Evolutionary conservation across 2,888 invertebrate genomes (phyloP).

Genomic region (Melanostoma scalare): DNA sequence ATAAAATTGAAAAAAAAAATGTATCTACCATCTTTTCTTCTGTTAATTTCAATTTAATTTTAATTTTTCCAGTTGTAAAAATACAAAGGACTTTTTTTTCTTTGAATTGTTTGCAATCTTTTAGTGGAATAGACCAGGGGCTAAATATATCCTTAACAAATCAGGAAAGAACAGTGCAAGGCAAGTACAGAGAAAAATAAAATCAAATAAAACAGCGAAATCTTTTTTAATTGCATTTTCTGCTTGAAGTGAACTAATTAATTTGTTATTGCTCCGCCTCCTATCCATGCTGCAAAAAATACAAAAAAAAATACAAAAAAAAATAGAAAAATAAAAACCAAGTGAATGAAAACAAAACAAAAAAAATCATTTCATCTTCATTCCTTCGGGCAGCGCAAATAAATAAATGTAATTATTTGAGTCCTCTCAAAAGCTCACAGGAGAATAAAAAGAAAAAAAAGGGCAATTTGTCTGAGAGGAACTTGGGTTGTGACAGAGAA

Average conservation of each 20-base stretch:
- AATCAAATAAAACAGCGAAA: constrained; percentile 73
- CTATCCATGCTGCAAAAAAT: constrained; percentile 54
- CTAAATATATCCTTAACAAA: constrained; percentile 55
- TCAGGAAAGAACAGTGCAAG: constrained; percentile 40
- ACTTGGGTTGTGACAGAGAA: constrained; percentile 13
- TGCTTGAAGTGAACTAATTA: constrained; percentile 79
- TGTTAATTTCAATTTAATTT: constrained; percentile 71
- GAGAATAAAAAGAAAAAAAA: constrained; percentile 54
- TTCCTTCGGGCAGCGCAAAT: constrained; percentile 67
- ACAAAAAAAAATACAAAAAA: constrained; percentile 26
- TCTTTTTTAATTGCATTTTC: constrained; percentile 79
- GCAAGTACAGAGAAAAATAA: constrained; percentile 39
- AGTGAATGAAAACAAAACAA: constrained; percentile 48
- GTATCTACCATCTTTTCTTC: constrained; percentile 25
- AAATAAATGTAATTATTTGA: constrained; percentile 73
- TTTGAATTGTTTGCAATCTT: constrained; percentile 71
- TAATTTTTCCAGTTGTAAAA: constrained; percentile 69
- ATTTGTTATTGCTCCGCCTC: constrained; percentile 79
- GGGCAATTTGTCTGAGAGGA: constrained; percentile 63
- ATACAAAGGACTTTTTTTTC: constrained; percentile 64
- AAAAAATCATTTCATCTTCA: constrained; percentile 65
- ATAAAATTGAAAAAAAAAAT: constrained; percentile 42
- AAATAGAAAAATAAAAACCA: not conserved
- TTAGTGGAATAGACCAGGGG: constrained; percentile 55
- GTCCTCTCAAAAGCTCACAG: constrained; percentile 69